Evolutionary conservation across 2,888 invertebrate genomes (phyloP).

Genomic region (Caenorhabditis parvicauda): DNA sequence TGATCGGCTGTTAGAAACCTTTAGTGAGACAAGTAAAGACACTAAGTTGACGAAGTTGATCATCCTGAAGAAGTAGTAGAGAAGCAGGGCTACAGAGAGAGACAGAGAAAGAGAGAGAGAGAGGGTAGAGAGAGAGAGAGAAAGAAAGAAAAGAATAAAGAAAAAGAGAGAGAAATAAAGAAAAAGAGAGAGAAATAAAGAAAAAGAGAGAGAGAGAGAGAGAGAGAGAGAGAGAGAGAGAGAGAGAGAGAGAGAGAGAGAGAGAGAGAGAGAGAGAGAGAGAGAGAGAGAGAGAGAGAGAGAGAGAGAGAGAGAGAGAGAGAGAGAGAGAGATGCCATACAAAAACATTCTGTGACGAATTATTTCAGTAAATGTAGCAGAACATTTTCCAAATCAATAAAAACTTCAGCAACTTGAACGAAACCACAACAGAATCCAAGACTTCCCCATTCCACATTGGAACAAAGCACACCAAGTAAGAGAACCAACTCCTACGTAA

Average conservation of each 20-base stretch:
- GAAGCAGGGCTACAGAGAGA: slow-evolving; percentile 3
- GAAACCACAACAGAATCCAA: too few relatives aligned
- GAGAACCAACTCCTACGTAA: too few relatives aligned
- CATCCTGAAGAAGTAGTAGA: not conserved
- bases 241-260: too few relatives aligned
- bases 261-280: too few relatives aligned
- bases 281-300: too few relatives aligned
- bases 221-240: slow-evolving; percentile 1
- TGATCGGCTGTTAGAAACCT: slow-evolving; percentile 13
- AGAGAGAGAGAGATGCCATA: too few relatives aligned
- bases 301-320: too few relatives aligned
- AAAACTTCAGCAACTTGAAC: too few relatives aligned
- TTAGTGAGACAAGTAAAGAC: slow-evolving; percentile 22
- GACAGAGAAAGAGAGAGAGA: not conserved
- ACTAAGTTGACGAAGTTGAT: slow-evolving; percentile 15
- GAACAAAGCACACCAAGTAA: too few relatives aligned
- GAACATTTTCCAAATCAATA: not conserved
- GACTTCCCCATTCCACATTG: too few relatives aligned
- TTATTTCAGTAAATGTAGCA: too few relatives aligned
- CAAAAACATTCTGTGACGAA: too few relatives aligned
- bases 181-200: slow-evolving; percentile 1
- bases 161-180: not conserved
- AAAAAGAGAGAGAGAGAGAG: slow-evolving; percentile 4
- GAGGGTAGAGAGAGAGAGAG: slow-evolving; percentile 6
- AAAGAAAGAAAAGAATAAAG: slow-evolving; percentile 1